phyloP scores from a whole-genome alignment of 2,888 invertebrate genomes.

The Pammene aurita region DNA sequence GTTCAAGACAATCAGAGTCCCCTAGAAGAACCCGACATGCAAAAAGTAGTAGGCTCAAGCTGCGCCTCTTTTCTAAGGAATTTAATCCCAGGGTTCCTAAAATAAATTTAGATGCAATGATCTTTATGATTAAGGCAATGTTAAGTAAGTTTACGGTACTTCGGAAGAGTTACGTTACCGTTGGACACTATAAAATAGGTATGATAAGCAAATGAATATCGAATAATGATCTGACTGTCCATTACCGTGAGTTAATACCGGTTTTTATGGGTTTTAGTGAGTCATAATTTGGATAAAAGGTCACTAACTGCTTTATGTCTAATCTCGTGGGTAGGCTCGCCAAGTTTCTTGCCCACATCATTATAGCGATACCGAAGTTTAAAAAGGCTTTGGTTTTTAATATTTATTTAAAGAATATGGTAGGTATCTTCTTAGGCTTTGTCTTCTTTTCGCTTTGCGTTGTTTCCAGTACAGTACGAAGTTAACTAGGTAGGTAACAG shows the following conservation, averaged over 20 bases:
- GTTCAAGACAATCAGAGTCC: too few species aligned
- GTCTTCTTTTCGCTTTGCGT: too few species aligned
- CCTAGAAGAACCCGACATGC: too few species aligned
- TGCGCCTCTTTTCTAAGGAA: too few species aligned
- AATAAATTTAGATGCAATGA: too few species aligned
- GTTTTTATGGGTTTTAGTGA: constrained; percentile 36
- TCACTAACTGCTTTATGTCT: constrained; percentile 41
- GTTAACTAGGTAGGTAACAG: too few species aligned
- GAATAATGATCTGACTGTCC: constrained; percentile 15
- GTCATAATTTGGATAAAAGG: constrained; percentile 38
- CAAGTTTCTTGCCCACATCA: constrained; percentile 45
- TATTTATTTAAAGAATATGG: background rate
- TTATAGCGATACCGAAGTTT: background rate
- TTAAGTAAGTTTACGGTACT: too few species aligned
- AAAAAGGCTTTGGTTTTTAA: background rate
- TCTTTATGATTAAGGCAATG: background rate
- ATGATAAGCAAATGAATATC: constrained; percentile 23
- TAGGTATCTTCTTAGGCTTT: too few species aligned
- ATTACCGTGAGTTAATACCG: constrained; percentile 25
- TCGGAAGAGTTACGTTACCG: background rate
- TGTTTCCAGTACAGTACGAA: too few species aligned
- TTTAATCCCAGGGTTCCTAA: too few species aligned
- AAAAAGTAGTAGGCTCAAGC: too few species aligned
- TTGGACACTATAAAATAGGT: constrained; percentile 8
- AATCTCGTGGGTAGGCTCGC: constrained; percentile 35